phyloP scores from a whole-genome alignment of 2,113 vertebrate species.

The Piaya cayana region DNA sequence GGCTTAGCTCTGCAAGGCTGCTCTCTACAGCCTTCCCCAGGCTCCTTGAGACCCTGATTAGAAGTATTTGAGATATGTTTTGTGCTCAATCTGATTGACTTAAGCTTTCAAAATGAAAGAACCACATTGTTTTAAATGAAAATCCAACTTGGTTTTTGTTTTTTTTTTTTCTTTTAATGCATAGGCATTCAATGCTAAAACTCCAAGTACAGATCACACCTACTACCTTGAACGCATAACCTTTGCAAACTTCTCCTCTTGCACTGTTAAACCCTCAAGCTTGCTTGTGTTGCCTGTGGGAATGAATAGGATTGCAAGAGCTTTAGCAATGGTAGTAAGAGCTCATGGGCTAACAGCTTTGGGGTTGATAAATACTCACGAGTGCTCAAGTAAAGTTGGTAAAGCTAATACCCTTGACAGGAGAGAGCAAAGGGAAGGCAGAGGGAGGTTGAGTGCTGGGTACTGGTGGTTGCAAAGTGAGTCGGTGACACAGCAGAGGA shows the following conservation, averaged over 20 bases:
- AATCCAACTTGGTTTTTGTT: rapidly evolving
- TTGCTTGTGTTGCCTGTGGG: background rate
- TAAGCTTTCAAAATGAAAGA: background rate
- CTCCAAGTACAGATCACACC: background rate
- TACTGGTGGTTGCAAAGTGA: background rate
- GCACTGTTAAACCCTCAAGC: background rate
- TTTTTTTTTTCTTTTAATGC: background rate
- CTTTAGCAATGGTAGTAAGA: background rate
- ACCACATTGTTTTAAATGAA: background rate
- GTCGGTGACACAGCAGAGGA: background rate
- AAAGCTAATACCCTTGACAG: background rate
- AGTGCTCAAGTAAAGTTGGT: background rate
- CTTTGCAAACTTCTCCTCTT: background rate
- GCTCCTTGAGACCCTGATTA: background rate
- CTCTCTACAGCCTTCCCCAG: background rate
- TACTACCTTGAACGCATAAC: rapidly evolving
- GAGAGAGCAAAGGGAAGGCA: background rate
- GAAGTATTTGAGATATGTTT: background rate
- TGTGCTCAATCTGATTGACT: background rate
- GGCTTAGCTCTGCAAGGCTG: background rate
- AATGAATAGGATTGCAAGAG: background rate
- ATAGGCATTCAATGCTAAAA: background rate
- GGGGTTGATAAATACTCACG: background rate
- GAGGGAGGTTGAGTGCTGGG: background rate
- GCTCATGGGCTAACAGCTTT: background rate